Evolutionary conservation across 1,140 invertebrate genomes (phyloP).

Genomic region (Berghia stephanieae): DNA sequence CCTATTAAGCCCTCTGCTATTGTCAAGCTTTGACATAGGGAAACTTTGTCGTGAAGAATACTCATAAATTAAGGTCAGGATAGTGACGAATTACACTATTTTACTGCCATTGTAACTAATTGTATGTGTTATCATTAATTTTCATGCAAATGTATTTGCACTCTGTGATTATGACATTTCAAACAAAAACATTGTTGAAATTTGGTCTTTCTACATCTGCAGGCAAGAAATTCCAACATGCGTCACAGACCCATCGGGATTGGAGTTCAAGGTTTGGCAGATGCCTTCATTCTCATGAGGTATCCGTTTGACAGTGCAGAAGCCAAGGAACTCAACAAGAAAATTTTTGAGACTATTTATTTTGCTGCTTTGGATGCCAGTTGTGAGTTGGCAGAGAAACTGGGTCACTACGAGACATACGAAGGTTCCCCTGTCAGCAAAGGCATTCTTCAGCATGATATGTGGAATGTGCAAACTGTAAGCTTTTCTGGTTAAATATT

Average conservation of each 20-base stretch:
- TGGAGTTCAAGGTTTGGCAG: slow-evolving; percentile 96
- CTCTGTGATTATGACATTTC: no score
- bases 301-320: slow-evolving; percentile 85
- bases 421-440: slow-evolving; percentile 90
- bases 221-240: slow-evolving; percentile 84
- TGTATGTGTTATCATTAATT: no score
- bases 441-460: slow-evolving; percentile 97
- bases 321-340: slow-evolving; percentile 87
- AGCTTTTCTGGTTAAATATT: neutral
- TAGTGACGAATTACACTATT: no score
- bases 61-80: no score
- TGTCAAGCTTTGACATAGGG: no score
- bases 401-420: slow-evolving; percentile 92
- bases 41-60: no score
- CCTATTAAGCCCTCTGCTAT: no score
- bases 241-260: slow-evolving; percentile 95
- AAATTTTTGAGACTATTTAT: slow-evolving; percentile 99
- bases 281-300: slow-evolving; percentile 93
- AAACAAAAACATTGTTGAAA: no score
- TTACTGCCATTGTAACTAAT: no score
- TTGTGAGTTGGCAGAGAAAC: slow-evolving; percentile 89
- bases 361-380: slow-evolving; percentile 96
- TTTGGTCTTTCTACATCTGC: no score
- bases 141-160: no score
- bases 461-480: slow-evolving; percentile 92